Conservation (phyloP, 2,888 invertebrate genomes). For the Beris morrisii region DNA sequence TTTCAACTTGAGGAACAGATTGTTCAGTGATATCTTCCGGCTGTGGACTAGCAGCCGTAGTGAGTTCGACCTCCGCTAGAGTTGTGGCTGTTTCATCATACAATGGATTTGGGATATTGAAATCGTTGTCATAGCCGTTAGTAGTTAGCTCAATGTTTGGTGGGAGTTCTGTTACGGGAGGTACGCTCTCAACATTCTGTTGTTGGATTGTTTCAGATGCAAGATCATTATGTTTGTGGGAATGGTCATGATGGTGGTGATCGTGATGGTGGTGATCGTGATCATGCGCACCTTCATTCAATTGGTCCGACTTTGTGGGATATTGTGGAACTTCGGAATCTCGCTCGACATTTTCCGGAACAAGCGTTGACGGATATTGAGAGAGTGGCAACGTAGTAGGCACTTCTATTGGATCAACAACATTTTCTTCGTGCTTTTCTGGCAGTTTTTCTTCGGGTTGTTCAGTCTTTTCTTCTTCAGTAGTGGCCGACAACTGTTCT, state of each 20-base stretch:
- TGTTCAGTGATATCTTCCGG: no score
- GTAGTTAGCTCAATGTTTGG: slow-evolving; percentile 2
- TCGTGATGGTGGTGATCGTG: neutral
- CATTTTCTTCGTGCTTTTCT: neutral
- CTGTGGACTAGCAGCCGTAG: neutral
- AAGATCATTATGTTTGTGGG: neutral
- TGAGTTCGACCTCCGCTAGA: neutral
- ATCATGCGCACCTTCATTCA: no score
- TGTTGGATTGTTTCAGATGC: no score
- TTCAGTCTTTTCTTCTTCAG: no score
- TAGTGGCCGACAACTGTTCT: no score
- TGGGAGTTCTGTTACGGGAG: no score
- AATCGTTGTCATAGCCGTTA: slow-evolving; percentile 6
- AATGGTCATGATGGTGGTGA: slow-evolving; percentile 3
- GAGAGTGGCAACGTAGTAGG: neutral
- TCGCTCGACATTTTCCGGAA: no score
- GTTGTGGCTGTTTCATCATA: slow-evolving; percentile 1
- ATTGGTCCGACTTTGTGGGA: no score
- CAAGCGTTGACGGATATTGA: neutral
- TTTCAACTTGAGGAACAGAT: neutral
- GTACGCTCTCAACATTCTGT: no score
- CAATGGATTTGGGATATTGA: slow-evolving; percentile 16
- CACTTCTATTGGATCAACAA: neutral
- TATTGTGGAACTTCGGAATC: no score
- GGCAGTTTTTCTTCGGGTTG: no score